Evolutionary conservation across 1,140 invertebrate genomes (phyloP).

Genomic region (Trialeurodes vaporariorum): DNA sequence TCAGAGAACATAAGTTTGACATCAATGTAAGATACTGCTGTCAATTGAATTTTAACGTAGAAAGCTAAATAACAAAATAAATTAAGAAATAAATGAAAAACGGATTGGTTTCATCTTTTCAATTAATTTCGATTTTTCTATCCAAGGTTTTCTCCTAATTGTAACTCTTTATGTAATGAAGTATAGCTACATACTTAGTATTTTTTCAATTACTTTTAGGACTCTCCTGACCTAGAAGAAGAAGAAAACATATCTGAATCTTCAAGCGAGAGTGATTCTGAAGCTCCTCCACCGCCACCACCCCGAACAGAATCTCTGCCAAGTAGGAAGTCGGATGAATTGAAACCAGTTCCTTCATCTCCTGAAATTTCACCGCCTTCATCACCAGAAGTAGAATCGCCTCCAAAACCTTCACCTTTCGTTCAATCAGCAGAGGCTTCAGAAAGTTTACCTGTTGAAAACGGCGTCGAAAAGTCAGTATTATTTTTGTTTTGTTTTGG

Average conservation of each 20-base stretch:
- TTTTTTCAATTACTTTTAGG: neutral
- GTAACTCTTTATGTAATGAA: too few species aligned
- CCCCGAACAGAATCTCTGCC: constrained; percentile 43
- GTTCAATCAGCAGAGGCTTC: neutral
- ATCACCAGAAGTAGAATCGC: constrained; percentile 6
- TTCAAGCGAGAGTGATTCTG: constrained; percentile 36
- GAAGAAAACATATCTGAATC: constrained; percentile 20
- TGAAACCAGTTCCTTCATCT: constrained; percentile 25
- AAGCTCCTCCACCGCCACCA: constrained; percentile 46
- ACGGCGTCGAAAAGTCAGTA: neutral
- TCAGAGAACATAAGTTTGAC: too few species aligned
- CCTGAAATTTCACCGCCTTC: constrained; percentile 19
- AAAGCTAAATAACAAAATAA: too few species aligned
- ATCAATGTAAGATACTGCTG: too few species aligned
- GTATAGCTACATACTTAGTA: too few species aligned
- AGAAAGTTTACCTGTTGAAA: neutral
- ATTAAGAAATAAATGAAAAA: too few species aligned
- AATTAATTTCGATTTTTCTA: too few species aligned
- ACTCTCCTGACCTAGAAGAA: neutral
- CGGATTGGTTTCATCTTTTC: too few species aligned
- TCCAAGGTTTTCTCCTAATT: too few species aligned
- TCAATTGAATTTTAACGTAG: too few species aligned
- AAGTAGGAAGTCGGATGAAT: too few species aligned
- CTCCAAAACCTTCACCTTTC: neutral
- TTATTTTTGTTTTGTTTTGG: neutral